These are phyloP conservation scores for Diaphora mendica DNA, from an alignment of 2,888 invertebrate genomes.

Conservation along the genomic window DNA sequence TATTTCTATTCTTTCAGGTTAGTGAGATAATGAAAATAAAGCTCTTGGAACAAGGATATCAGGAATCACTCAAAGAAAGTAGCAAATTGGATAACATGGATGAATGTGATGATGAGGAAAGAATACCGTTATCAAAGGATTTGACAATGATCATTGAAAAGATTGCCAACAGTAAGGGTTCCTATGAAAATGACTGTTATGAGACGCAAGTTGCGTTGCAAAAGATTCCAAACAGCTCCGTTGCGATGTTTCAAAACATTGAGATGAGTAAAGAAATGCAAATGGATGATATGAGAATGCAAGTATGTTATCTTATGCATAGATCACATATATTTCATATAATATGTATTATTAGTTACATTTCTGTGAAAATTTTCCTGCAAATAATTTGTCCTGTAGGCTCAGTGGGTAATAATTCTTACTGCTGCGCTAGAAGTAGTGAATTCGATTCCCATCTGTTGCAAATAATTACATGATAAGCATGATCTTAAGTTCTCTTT, in stretches of 20 bases:
- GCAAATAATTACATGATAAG: not conserved
- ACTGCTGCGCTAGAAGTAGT: not conserved
- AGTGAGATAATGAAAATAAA: conserved; percentile 82
- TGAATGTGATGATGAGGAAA: conserved; percentile 55
- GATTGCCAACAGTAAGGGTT: conserved; percentile 71
- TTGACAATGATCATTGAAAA: conserved; percentile 86
- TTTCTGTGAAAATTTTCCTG: not conserved
- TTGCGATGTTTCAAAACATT: conserved; percentile 89
- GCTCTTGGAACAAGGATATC: conserved; percentile 78
- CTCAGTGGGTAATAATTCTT: not conserved
- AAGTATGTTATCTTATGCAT: conserved; percentile 72
- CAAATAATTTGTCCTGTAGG: not conserved
- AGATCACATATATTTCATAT: not conserved
- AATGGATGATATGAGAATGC: conserved; percentile 85
- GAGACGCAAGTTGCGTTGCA: conserved; percentile 76
- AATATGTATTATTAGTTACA: not conserved
- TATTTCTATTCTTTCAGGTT: conserved; percentile 60
- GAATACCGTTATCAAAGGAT: conserved; percentile 82
- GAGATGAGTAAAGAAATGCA: conserved; percentile 62
- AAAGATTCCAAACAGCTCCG: conserved; percentile 86
- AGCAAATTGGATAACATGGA: conserved; percentile 44
- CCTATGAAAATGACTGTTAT: conserved; percentile 48
- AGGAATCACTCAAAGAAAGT: conserved; percentile 68
- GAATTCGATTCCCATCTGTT: not conserved
- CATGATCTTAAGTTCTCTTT: not conserved